Evolutionary conservation across 2,888 invertebrate species (phyloP).

Genomic region (Erebia epiphron): DNA sequence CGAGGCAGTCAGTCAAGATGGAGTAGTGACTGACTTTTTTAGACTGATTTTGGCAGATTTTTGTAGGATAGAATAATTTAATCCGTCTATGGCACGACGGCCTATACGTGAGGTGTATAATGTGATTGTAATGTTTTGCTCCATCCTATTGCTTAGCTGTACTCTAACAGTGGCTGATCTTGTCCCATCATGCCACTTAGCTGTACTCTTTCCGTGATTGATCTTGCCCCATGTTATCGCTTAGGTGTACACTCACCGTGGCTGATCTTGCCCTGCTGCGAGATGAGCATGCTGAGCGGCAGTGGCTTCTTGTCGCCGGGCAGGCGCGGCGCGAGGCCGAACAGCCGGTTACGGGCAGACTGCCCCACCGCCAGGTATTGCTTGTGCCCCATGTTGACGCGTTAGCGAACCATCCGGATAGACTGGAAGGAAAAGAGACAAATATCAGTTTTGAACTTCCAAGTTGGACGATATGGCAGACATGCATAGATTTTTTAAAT

Average conservation of each 20-base stretch:
- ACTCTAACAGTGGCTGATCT: conserved; percentile 80
- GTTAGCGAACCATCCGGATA: conserved; percentile 43
- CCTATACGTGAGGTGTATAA: too few relatives aligned
- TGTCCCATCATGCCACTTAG: conserved; percentile 61
- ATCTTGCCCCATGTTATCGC: conserved; percentile 77
- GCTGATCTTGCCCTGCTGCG: conserved; percentile 88
- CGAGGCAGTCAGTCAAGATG: too few relatives aligned
- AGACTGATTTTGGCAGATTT: too few relatives aligned
- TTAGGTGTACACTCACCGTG: conserved; percentile 84
- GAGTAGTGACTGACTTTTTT: too few relatives aligned
- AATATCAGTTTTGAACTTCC: too few relatives aligned
- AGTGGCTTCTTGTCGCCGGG: conserved; percentile 70
- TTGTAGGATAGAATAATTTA: too few relatives aligned
- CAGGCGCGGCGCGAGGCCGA: conserved; percentile 83
- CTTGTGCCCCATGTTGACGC: conserved; percentile 85
- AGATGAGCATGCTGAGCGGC: conserved; percentile 91
- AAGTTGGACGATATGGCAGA: neutral
- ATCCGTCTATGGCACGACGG: too few relatives aligned
- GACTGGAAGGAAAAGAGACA: conserved; percentile 21
- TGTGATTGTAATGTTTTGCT: too few relatives aligned
- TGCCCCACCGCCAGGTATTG: conserved; percentile 90
- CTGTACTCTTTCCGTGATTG: conserved; percentile 62
- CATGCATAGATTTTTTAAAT: too few relatives aligned
- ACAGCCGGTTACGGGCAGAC: conserved; percentile 87
- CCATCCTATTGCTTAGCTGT: neutral